phyloP scores from a whole-genome alignment of 2,113 vertebrate genomes.

The Notiomystis cincta region DNA sequence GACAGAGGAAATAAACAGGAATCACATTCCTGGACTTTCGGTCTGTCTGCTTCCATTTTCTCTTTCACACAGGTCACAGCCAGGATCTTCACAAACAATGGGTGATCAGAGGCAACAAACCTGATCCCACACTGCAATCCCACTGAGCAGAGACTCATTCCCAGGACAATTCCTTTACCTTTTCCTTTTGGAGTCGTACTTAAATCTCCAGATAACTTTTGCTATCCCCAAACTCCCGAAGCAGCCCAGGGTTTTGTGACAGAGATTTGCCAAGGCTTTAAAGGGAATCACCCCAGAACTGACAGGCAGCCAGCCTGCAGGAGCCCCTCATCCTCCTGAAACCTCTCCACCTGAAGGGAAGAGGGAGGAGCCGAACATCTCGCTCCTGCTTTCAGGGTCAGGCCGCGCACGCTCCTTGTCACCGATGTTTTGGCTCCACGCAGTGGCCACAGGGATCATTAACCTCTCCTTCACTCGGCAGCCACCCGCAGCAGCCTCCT shows the following conservation, averaged over 20 bases:
- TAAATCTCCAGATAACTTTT: background rate
- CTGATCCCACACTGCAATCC: background rate
- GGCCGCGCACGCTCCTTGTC: rapidly evolving
- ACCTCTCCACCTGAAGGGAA: background rate
- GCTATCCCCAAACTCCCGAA: background rate
- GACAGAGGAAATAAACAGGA: background rate
- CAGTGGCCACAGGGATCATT: background rate
- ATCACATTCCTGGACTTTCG: background rate
- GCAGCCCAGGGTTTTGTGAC: background rate
- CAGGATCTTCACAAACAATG: background rate
- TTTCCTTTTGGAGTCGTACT: background rate
- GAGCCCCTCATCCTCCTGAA: background rate
- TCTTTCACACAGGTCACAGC: background rate
- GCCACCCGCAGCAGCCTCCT: rapidly evolving
- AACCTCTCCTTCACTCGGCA: rapidly evolving
- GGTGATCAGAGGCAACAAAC: background rate
- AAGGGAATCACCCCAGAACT: background rate
- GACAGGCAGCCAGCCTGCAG: background rate
- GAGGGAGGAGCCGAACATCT: background rate
- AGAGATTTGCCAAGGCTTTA: background rate
- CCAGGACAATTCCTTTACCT: background rate
- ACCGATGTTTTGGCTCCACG: background rate
- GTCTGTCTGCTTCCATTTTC: background rate
- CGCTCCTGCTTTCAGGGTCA: background rate
- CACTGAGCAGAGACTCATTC: background rate